Evolutionary conservation across 2,113 vertebrate genomes (phyloP), one percentile per base, ranked within the genome.

Genomic region (Gnathonemus echidnorhynchus): DNA sequence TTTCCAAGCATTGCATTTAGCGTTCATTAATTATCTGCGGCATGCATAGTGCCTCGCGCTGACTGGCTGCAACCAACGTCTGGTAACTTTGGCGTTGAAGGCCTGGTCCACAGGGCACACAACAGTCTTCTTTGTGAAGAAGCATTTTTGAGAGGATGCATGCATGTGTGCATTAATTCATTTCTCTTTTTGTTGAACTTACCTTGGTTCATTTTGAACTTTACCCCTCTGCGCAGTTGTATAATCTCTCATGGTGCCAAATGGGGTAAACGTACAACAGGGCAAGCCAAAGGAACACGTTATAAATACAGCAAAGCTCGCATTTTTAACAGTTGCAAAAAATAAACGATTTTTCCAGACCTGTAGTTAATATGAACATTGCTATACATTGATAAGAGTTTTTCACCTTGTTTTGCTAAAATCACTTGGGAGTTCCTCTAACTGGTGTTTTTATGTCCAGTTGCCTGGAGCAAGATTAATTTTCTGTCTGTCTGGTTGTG

Each of bases 121-220:
- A 27, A 35, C n/a, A 13, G n/a, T 74, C n/a, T 31, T 27, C 13
- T 74, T 74, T 74, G 13, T 35, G 31, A 74, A 35, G 27, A 74
- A 11, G 27, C n/a, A 35, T 74, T 74, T 74, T 74, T 74, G n/a
- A 77, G 35, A 66, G n/a, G n/a, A 42, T 80, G 74, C 74, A 19
- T 77, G 31, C 13, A 77, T 42, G n/a, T 2, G 3, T 62, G 56
- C 56, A 62, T 58, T 58, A 9, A 58, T 77, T 74, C 19, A 21
- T 24, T 77, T 15, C 10, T 49, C 10, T 11, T 31, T 70, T 31
- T 48, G 15, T 62, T 50, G 13, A 77, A 31, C 5, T 27, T 8
- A 46, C 24, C n/a, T 24, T 52, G 6, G 46, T 88, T 74, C 48
- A 42, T 56, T 24, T 9, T 91, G 92, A 92, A 95, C 93, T 95